These are phyloP conservation scores for Apogon talboti DNA, from an alignment of 2,797 vertebrate species.

Conservation along the genomic window DNA sequence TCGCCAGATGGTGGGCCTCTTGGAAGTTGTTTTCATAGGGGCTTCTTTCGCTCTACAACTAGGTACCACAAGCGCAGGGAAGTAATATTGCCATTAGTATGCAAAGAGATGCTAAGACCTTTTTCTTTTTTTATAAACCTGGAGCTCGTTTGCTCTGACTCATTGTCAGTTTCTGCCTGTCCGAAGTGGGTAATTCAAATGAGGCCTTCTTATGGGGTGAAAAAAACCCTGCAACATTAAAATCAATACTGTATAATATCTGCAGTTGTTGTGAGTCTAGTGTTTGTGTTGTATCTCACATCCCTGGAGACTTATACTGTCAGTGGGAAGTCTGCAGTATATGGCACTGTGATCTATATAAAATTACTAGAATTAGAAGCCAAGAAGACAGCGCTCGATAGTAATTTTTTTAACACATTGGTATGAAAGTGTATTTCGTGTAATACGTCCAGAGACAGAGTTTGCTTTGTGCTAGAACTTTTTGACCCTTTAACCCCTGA, in stretches of 20 bases:
- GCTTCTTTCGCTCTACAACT: conserved; percentile 46
- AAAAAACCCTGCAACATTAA: conserved; percentile 27
- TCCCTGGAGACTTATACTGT: conserved; percentile 31
- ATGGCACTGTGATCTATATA: conserved; percentile 5
- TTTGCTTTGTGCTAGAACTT: neutral
- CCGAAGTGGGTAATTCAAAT: conserved; percentile 38
- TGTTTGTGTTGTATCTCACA: conserved; percentile 29
- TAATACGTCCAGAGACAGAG: conserved; percentile 16
- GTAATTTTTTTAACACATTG: conserved; percentile 17
- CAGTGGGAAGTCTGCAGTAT: conserved; percentile 21
- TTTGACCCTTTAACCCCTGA: no score
- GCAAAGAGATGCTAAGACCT: conserved; percentile 39
- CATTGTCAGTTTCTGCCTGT: conserved; percentile 38
- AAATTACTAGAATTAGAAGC: conserved; percentile 33
- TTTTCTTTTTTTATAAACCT: conserved; percentile 26
- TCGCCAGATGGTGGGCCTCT: conserved; percentile 61
- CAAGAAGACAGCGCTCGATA: neutral
- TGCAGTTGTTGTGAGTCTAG: conserved; percentile 20
- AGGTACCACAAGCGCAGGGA: conserved; percentile 34
- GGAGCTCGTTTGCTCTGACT: conserved; percentile 36
- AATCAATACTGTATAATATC: conserved; percentile 50
- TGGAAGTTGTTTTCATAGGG: conserved; percentile 48
- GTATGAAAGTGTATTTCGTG: conserved; percentile 49
- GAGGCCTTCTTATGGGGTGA: conserved; percentile 31
- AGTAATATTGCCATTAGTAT: conserved; percentile 52